These are phyloP conservation scores for Colletes gigas DNA, from an alignment of 1,140 invertebrate genomes.

Conservation along the genomic window DNA sequence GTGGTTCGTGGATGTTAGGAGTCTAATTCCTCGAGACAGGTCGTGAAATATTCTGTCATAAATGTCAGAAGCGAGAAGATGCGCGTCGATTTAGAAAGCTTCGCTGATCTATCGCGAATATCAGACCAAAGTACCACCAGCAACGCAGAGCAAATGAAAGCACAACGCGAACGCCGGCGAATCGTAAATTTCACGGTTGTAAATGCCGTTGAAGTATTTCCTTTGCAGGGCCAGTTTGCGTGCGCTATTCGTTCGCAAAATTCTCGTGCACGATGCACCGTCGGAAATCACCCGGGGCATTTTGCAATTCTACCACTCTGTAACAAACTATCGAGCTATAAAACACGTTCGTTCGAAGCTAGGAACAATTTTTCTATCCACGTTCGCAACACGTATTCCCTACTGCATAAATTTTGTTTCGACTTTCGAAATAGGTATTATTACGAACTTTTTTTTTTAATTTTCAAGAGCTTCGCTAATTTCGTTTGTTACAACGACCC, in stretches of 20 bases:
- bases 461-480: too few species aligned
- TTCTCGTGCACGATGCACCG: not conserved
- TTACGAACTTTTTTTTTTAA: too few species aligned
- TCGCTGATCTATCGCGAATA: constrained; percentile 11
- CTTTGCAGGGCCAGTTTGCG: constrained; percentile 2
- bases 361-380: not conserved
- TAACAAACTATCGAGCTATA: too few species aligned
- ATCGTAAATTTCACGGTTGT: constrained; percentile 65
- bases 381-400: too few species aligned
- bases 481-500: too few species aligned
- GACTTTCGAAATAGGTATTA: too few species aligned
- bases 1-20: too few species aligned
- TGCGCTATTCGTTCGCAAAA: constrained; percentile 21
- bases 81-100: not conserved
- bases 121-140: constrained; percentile 2
- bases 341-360: not conserved
- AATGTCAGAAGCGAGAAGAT: not conserved
- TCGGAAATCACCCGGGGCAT: not conserved
- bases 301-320: not conserved
- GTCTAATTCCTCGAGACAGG: not conserved
- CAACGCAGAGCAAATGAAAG: constrained; percentile 21
- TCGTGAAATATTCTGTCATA: not conserved
- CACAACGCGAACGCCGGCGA: constrained; percentile 18
- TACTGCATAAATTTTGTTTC: too few species aligned
- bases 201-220: constrained; percentile 57